phyloP scores from a whole-genome alignment of 2,888 invertebrate species.

The Coenonympha arcania region DNA sequence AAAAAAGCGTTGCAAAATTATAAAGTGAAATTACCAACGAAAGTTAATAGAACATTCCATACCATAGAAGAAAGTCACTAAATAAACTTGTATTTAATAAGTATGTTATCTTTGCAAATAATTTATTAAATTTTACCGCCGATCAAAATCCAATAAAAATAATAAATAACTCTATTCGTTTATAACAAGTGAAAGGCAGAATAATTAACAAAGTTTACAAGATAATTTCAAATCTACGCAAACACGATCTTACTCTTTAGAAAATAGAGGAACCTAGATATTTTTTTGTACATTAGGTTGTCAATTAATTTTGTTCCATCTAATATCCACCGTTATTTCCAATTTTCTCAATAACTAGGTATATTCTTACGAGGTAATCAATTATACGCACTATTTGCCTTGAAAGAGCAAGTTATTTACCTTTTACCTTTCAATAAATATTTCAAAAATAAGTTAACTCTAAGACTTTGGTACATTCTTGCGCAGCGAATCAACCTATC shows the following conservation, averaged over 20 bases:
- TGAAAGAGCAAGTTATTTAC: background rate
- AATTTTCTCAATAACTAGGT: background rate
- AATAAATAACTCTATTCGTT: constrained; percentile 22
- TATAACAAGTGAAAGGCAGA: constrained; percentile 21
- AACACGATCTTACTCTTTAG: background rate
- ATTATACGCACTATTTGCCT: background rate
- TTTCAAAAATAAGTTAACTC: too few relatives aligned
- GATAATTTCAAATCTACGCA: background rate
- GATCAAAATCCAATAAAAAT: constrained; percentile 18
- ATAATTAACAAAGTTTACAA: constrained; percentile 17
- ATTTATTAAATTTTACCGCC: constrained; percentile 20
- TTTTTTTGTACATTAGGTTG: background rate
- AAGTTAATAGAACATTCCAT: constrained; percentile 15
- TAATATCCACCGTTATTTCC: too few relatives aligned
- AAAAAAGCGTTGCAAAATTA: background rate
- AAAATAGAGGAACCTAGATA: background rate
- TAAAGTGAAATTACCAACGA: constrained; percentile 5
- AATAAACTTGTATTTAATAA: too few relatives aligned
- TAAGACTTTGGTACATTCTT: too few relatives aligned
- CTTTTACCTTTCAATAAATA: too few relatives aligned
- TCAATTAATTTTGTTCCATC: background rate
- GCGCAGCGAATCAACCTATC: too few relatives aligned
- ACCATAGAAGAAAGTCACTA: constrained; percentile 21
- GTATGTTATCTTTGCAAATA: constrained; percentile 15
- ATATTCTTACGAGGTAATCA: background rate